These are phyloP conservation scores for Acleris emargana DNA, from an alignment of 2,888 invertebrate species.

Conservation along the genomic window DNA sequence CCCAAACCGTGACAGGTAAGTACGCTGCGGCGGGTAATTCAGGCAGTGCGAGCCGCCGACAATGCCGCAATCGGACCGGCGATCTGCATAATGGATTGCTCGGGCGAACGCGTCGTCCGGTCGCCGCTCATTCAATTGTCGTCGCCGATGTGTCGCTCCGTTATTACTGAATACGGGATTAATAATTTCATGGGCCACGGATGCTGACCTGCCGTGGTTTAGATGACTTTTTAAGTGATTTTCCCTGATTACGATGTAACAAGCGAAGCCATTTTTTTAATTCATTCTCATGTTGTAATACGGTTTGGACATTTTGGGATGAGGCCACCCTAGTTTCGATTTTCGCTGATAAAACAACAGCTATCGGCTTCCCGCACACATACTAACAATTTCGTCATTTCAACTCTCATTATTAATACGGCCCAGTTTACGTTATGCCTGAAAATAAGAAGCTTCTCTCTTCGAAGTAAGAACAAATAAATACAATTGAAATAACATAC, in stretches of 20 bases:
- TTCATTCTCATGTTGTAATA: too few species aligned
- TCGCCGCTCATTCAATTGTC: slow-evolving; percentile 81
- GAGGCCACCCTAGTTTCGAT: too few species aligned
- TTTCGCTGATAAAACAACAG: too few species aligned
- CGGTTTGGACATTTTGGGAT: too few species aligned
- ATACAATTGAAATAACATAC: too few species aligned
- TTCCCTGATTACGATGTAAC: not conserved
- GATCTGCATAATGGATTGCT: slow-evolving; percentile 84
- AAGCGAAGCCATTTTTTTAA: too few species aligned
- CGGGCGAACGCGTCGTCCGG: slow-evolving; percentile 76
- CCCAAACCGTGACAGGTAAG: slow-evolving; percentile 4
- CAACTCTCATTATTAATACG: too few species aligned
- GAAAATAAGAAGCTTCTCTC: too few species aligned
- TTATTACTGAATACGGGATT: slow-evolving; percentile 78
- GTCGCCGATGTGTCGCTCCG: slow-evolving; percentile 74
- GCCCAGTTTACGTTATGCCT: too few species aligned
- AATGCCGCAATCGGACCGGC: slow-evolving; percentile 81
- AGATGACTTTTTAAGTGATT: not conserved
- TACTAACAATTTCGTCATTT: too few species aligned
- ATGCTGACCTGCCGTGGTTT: slow-evolving; percentile 20
- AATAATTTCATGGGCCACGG: slow-evolving; percentile 65
- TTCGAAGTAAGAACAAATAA: too few species aligned
- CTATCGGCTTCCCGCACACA: too few species aligned
- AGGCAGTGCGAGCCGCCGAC: slow-evolving; percentile 70
- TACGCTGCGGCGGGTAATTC: slow-evolving; percentile 50